phyloP scores from a whole-genome alignment of 2,113 vertebrate genomes.

The Peromyscus leucopus region DNA sequence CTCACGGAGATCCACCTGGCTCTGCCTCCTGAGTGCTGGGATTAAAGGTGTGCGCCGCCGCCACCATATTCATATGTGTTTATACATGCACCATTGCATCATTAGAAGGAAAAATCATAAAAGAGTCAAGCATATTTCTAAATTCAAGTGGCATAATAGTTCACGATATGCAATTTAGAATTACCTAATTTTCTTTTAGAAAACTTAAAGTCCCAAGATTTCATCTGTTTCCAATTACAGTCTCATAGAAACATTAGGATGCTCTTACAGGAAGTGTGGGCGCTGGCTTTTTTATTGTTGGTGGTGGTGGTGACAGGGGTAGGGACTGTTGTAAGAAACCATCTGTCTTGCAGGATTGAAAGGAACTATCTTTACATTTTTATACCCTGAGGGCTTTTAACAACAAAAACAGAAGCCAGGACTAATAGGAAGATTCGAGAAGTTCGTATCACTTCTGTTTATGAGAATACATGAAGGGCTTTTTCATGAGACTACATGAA shows the following conservation, averaged over 20 bases:
- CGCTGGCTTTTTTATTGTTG: background rate
- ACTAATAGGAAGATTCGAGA: background rate
- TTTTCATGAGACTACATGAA: background rate
- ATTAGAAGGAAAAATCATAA: slow-evolving; percentile 57
- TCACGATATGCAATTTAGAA: background rate
- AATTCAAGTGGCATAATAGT: slow-evolving; percentile 40
- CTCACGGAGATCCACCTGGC: no score
- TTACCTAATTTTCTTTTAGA: background rate
- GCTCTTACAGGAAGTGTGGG: background rate
- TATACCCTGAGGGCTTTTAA: background rate
- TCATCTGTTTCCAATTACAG: background rate
- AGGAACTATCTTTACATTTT: background rate
- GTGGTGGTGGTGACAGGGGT: background rate
- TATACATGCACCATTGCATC: background rate
- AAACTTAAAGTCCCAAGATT: background rate
- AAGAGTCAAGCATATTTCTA: slow-evolving; percentile 24
- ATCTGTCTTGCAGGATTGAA: background rate
- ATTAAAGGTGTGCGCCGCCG: no score
- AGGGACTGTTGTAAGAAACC: background rate
- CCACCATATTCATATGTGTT: background rate
- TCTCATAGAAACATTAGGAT: background rate
- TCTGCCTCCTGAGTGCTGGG: no score
- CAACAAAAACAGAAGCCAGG: background rate
- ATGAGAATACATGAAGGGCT: background rate
- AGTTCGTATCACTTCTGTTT: background rate